A percentile compares a stretch with the other conserved stretches of the same genome.
These are phyloP conservation scores for Merluccius polli DNA, from an alignment of 2,797 vertebrate species.

Conservation along the genomic window DNA sequence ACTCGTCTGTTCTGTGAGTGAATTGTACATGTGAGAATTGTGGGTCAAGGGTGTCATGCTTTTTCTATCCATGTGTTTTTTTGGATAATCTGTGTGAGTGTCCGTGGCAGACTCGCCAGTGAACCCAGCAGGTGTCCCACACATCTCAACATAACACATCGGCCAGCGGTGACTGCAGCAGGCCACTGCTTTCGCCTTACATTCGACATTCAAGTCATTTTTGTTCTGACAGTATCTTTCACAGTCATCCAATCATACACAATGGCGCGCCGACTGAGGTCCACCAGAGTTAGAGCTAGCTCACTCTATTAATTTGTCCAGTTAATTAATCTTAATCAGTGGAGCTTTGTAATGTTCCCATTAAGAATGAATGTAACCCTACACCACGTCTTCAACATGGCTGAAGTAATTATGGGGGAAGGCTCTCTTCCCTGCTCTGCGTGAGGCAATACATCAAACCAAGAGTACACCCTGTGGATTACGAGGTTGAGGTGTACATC, in stretches of 20 bases:
- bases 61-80: neutral
- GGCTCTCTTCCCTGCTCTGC: constrained; percentile 29
- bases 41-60: neutral
- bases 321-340: constrained; percentile 67
- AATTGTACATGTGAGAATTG: too few relatives aligned
- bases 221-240: neutral
- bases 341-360: constrained; percentile 59
- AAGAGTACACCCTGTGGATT: constrained; percentile 19
- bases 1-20: neutral
- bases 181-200: neutral
- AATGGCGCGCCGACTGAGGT: constrained; percentile 20
- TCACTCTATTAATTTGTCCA: constrained; percentile 58
- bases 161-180: neutral
- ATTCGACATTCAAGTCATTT: neutral
- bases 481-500: neutral
- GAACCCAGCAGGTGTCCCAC: neutral
- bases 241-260: constrained; percentile 3
- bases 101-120: neutral
- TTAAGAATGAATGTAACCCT: constrained; percentile 61
- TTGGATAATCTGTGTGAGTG: neutral
- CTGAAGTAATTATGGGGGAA: constrained; percentile 52
- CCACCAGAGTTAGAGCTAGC: constrained; percentile 50
- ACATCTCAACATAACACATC: neutral
- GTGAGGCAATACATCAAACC: constrained; percentile 37
- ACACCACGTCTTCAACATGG: constrained; percentile 54